Percentiles rank a stretch among this genome's conserved stretches.
phyloP scores from a whole-genome alignment of 2,797 vertebrate species.

The Coendou prehensilis region DNA sequence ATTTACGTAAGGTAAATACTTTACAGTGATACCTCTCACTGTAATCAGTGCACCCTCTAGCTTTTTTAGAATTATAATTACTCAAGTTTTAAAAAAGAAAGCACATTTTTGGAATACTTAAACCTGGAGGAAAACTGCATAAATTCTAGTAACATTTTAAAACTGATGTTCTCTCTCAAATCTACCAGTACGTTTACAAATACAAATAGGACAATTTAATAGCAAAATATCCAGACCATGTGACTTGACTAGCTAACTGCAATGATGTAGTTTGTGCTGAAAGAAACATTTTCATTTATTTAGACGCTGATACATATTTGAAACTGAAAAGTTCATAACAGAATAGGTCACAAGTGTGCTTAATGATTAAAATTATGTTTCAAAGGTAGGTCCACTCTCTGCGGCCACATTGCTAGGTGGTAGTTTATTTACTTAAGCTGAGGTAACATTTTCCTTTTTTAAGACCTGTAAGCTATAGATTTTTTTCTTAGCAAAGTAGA shows the following conservation, averaged over 20 bases:
- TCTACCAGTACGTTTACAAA: background rate
- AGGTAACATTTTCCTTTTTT: conserved; percentile 57
- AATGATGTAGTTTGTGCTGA: background rate
- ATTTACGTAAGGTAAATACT: background rate
- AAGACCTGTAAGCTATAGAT: background rate
- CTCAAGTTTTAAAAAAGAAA: background rate
- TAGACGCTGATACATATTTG: background rate
- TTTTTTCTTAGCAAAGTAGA: background rate
- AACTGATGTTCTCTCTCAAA: background rate
- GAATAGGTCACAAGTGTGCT: background rate
- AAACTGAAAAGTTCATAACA: conserved; percentile 29
- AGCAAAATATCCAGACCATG: background rate
- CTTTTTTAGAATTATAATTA: conserved; percentile 35
- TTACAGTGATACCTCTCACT: background rate
- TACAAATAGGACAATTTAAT: background rate
- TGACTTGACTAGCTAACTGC: background rate
- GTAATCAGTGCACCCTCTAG: background rate
- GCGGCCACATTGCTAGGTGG: background rate
- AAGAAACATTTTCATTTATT: conserved; percentile 13
- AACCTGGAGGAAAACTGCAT: background rate
- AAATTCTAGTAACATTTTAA: background rate
- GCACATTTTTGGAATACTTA: background rate
- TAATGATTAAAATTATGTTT: background rate
- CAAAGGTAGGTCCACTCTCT: background rate
- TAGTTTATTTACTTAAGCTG: conserved; percentile 37